Percentiles rank a stretch among this genome's conserved stretches.
Conservation (phyloP, 2,797 vertebrate species). For the Bovichtus variegatus region DNA sequence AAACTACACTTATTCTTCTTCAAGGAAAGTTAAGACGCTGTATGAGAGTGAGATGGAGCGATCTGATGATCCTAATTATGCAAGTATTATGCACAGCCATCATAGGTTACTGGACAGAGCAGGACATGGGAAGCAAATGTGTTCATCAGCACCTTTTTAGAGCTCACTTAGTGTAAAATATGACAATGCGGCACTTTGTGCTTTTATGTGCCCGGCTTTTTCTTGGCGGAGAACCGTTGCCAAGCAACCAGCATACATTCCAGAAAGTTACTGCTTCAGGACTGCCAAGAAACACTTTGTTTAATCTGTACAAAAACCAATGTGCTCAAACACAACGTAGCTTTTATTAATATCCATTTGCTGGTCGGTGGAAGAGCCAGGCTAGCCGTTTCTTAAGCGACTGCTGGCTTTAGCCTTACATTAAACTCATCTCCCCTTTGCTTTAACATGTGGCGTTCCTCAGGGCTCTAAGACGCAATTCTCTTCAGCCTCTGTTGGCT, state of each 20-base stretch:
- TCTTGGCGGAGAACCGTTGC: background rate
- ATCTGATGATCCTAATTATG: background rate
- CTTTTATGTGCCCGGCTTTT: background rate
- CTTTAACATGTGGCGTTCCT: background rate
- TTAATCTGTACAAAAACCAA: background rate
- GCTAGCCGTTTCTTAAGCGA: background rate
- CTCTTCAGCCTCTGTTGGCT: too few relatives aligned
- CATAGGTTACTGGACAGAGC: background rate
- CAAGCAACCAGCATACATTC: background rate
- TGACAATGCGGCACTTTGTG: background rate
- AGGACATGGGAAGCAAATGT: background rate
- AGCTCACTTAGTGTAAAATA: too few relatives aligned
- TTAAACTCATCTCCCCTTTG: background rate
- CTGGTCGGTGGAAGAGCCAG: background rate
- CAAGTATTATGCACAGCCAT: too few relatives aligned
- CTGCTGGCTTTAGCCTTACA: background rate
- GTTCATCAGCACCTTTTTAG: background rate
- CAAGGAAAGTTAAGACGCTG: background rate
- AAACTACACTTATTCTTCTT: background rate
- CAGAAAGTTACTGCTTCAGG: background rate
- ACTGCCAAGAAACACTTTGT: conserved; percentile 1
- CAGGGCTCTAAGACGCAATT: background rate
- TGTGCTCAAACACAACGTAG: too few relatives aligned
- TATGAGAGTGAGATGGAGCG: background rate
- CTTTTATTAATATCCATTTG: too few relatives aligned